Conservation (phyloP, 2,888 invertebrate genomes). For the Hirudinaria manillensis region DNA sequence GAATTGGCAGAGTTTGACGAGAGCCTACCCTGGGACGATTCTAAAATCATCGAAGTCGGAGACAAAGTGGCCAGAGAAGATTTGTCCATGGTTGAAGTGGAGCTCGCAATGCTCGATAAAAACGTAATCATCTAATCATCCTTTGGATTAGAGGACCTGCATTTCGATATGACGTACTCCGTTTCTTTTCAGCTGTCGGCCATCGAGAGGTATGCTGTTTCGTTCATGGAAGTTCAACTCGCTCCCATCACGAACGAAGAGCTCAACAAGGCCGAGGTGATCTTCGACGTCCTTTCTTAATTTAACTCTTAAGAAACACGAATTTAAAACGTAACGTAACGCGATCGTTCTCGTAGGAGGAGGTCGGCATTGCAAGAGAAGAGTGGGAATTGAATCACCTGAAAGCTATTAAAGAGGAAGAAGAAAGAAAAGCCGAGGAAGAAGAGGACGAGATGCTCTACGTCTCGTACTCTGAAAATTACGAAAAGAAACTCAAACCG, state of each 20-base stretch:
- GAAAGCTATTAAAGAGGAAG: constrained; percentile 57
- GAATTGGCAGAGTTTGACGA: constrained; percentile 88
- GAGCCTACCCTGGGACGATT: constrained; percentile 76
- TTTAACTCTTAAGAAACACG: neutral
- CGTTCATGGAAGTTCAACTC: constrained; percentile 80
- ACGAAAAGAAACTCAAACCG: constrained; percentile 22
- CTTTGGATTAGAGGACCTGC: neutral
- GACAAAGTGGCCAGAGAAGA: constrained; percentile 48
- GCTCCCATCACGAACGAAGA: constrained; percentile 74
- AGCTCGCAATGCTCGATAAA: constrained; percentile 53
- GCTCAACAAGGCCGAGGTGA: constrained; percentile 74
- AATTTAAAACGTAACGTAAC: neutral
- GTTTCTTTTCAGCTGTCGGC: constrained; percentile 69
- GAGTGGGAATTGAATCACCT: constrained; percentile 78
- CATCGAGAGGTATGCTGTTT: constrained; percentile 90
- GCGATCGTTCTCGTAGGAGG: constrained; percentile 54
- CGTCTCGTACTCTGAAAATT: constrained; percentile 12
- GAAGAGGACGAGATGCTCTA: constrained; percentile 62
- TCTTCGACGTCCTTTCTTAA: constrained; percentile 60
- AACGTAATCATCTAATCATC: constrained; percentile 46
- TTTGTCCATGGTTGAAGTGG: constrained; percentile 52
- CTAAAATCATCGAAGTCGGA: constrained; percentile 47
- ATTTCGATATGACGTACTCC: no score
- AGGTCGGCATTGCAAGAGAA: constrained; percentile 61
- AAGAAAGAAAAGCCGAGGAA: constrained; percentile 51